Conservation (phyloP, 92 coral and sea anemone species). For the Palythoa grandiflora region DNA sequence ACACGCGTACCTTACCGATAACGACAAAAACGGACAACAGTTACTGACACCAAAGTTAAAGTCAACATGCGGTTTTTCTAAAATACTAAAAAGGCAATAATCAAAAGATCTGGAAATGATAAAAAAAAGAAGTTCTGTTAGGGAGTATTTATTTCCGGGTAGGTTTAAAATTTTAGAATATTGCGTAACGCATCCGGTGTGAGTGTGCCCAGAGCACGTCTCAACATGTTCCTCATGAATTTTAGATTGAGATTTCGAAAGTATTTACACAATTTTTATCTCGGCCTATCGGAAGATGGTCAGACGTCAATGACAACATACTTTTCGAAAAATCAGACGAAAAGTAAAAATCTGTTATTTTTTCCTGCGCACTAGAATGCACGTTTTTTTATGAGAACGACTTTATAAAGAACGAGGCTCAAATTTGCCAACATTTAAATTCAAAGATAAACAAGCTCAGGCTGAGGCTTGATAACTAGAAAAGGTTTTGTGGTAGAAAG, state of each 20-base stretch:
- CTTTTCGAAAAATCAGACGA: no score
- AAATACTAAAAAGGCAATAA: neutral
- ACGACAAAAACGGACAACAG: neutral
- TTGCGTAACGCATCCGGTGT: neutral
- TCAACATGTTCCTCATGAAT: neutral
- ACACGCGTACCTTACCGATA: neutral
- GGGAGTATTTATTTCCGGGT: neutral
- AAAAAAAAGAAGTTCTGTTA: neutral
- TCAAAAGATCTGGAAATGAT: neutral
- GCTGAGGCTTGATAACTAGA: no score
- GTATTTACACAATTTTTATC: neutral
- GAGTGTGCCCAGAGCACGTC: conserved; percentile 7
- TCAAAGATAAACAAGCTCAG: no score
- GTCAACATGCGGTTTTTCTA: neutral
- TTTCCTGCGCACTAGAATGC: no score
- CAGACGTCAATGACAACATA: no score
- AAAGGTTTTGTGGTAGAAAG: no score
- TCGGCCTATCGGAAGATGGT: no score
- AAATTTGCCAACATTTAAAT: no score
- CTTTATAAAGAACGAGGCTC: no score
- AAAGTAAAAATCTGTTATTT: no score
- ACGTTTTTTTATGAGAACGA: no score
- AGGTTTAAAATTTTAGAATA: neutral
- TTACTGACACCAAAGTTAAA: neutral
- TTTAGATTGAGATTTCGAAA: neutral